A percentile compares a stretch with the other conserved stretches of the same genome.
These are phyloP conservation scores for Napeogenes inachia DNA, from an alignment of 2,888 invertebrate species.

Conservation along the genomic window DNA sequence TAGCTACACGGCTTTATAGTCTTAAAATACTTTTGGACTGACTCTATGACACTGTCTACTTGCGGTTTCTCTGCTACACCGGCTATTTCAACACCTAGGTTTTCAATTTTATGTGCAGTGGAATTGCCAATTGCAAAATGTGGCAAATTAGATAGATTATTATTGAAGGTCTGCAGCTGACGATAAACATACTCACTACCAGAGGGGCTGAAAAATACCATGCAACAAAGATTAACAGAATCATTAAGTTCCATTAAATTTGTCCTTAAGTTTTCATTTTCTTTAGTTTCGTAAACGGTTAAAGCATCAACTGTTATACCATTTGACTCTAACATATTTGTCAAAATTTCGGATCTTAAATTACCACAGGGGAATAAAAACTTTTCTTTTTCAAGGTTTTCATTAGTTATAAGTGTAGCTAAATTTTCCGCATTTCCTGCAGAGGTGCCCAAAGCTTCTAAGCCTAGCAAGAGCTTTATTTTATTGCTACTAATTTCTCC, in stretches of 20 bases:
- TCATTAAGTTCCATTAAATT: conserved; percentile 52
- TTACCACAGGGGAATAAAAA: conserved; percentile 68
- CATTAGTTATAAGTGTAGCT: conserved; percentile 49
- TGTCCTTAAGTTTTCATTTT: conserved; percentile 54
- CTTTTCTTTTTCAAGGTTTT: conserved; percentile 44
- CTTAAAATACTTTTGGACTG: conserved; percentile 47
- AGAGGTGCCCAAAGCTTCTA: conserved; percentile 52
- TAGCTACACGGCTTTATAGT: conserved; percentile 36
- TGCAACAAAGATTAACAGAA: conserved; percentile 43
- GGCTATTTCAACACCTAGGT: conserved; percentile 62
- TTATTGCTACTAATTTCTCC: conserved; percentile 54
- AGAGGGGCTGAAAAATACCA: conserved; percentile 70
- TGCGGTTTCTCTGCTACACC: conserved; percentile 58
- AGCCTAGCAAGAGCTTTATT: conserved; percentile 51
- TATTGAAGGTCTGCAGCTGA: conserved; percentile 62
- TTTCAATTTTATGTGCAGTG: conserved; percentile 66
- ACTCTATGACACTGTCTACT: conserved; percentile 53
- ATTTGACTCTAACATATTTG: conserved; percentile 42
- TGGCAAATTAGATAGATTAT: conserved; percentile 52
- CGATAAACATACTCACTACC: conserved; percentile 67
- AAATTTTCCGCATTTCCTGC: conserved; percentile 61
- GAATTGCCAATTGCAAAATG: conserved; percentile 71
- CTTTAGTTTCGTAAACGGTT: conserved; percentile 65
- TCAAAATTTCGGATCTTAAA: conserved; percentile 56
- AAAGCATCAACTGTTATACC: conserved; percentile 50